Base-by-base conservation (phyloP, 2,797 vertebrate genomes). In the Moxostoma hubbsi region DNA sequence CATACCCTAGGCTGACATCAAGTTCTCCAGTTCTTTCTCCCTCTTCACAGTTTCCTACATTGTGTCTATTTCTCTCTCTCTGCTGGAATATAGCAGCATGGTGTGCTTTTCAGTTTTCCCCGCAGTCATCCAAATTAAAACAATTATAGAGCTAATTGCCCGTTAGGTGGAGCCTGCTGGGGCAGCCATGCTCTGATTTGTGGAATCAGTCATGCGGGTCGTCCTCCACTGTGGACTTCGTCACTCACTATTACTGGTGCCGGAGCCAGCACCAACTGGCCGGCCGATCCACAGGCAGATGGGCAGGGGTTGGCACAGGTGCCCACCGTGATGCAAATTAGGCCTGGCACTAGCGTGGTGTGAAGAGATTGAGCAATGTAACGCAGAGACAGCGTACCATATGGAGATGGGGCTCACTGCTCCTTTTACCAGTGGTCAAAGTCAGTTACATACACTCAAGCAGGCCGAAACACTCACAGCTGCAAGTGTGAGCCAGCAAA, bases 61-160 rank as follows among this genome's bases (percentile, higher is more conserved):
- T 16, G 54, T n/a, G 59, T 69, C 51, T 63, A 24, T 66, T 74
- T 78, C 59, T 50, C 61, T 59, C 64, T 85, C 73, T 66, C 76
- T 69, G 77, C 59, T 62, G 62, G 64, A 85, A 69, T 45, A 4
- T 75, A 63, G 64, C 54, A 70, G 64, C 66, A 69, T 66, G 64
- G 81, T 58, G 77, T 65, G 24, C 73, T 72, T 59, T 77, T 83
- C 67, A 47, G 71, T 55, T 83, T 75, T 80, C 76, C 53, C 82
- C 79, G 82, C 73, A 80, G 80, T 68, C 80, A 75, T 82, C 82
- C 86, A 83, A 85, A 85, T 86, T 82, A 85, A 87, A 84, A 87
- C 85, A 85, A 86, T 87, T 87, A 87, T 82, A 84, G 76, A 75
- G 68, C 75, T 85, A 86, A 86, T 85, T 85, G 82, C 75, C 81